A percentile compares a stretch with the other conserved stretches of the same genome.
These are phyloP conservation scores for Abramis brama DNA, from an alignment of 2,113 vertebrate species.

Conservation along the genomic window DNA sequence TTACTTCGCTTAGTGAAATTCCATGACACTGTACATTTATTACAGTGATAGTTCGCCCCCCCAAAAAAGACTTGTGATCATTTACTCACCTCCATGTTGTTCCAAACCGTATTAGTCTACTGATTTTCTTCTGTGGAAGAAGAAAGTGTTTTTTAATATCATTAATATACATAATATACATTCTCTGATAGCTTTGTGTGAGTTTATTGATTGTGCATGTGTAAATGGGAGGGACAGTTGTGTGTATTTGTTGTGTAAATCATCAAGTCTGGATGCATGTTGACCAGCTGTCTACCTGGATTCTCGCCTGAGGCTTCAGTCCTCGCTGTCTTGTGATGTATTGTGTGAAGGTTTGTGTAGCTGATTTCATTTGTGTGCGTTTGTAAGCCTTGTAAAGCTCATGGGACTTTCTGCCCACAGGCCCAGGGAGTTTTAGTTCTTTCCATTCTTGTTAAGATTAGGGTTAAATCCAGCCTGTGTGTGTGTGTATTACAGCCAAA, in stretches of 20 bases:
- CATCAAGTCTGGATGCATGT: neutral
- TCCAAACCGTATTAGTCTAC: neutral
- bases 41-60: neutral
- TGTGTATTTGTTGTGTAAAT: conserved; percentile 1
- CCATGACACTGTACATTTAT: neutral
- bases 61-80: neutral
- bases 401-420: conserved; percentile 5
- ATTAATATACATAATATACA: neutral
- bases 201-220: conserved; percentile 16
- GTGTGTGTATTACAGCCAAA: neutral
- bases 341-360: neutral
- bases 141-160: neutral
- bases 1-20: neutral
- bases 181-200: neutral
- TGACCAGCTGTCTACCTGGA: neutral
- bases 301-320: neutral
- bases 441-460: conserved; percentile 26
- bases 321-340: neutral
- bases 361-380: neutral
- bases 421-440: neutral
- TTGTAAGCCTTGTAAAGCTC: neutral
- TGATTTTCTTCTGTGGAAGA: neutral
- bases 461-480: neutral
- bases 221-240: neutral
- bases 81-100: neutral